A percentile compares a stretch with the other conserved stretches of the same genome.
Conservation (phyloP, 1,140 invertebrate genomes). For the Heliothis subflexa region DNA sequence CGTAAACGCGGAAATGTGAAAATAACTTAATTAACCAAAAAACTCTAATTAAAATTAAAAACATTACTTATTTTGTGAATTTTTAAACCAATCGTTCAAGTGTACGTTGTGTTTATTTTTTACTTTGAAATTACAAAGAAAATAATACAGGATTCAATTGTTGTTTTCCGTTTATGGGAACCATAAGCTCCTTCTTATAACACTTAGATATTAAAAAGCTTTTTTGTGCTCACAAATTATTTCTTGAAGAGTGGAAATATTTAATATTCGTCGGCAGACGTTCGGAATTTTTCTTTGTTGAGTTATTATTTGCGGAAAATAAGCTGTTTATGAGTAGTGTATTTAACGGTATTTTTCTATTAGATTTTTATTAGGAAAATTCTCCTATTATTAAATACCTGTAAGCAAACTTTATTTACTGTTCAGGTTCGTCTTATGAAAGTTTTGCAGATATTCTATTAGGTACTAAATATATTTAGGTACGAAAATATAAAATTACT, state of each 20-base stretch:
- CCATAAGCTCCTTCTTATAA: slow-evolving; percentile 15
- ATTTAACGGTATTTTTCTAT: not conserved
- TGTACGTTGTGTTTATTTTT: not conserved
- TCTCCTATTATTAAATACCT: no score
- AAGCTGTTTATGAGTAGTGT: no score
- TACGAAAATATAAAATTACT: no score
- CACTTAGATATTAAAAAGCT: not conserved
- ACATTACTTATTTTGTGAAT: not conserved
- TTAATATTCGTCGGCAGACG: not conserved
- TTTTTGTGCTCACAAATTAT: slow-evolving; percentile 15
- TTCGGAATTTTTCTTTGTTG: not conserved
- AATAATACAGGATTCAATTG: not conserved
- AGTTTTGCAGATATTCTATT: no score
- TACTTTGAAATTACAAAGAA: not conserved
- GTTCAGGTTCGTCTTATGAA: no score
- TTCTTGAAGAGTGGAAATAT: not conserved
- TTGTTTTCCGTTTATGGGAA: not conserved
- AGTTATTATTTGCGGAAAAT: no score
- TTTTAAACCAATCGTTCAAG: not conserved
- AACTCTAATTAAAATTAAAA: not conserved
- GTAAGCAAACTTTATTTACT: no score
- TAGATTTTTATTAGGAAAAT: no score
- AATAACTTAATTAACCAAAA: not conserved
- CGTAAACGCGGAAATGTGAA: not conserved
- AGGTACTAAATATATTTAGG: no score